Evolutionary conservation across 1,140 invertebrate genomes (phyloP).

Genomic region (Atopsyche davidsoni): DNA sequence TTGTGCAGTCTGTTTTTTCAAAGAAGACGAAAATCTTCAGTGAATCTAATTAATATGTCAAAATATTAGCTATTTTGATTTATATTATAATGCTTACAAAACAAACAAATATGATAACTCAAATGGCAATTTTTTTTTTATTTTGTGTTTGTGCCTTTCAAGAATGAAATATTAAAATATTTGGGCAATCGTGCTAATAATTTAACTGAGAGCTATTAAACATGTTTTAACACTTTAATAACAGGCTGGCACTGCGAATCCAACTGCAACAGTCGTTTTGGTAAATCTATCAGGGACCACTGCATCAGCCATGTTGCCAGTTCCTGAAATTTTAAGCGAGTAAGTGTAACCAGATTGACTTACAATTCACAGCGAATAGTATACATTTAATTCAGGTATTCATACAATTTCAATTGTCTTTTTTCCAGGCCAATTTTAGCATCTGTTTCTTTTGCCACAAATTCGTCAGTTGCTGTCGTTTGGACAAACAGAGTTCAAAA

Average conservation of each 20-base stretch:
- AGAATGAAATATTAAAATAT: constrained; percentile 9
- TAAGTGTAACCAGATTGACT: constrained; percentile 13
- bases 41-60: no score
- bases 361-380: background rate
- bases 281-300: constrained; percentile 20
- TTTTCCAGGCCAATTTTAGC: constrained; percentile 44
- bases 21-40: no score
- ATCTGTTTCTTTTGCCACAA: constrained; percentile 38
- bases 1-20: background rate
- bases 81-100: no score
- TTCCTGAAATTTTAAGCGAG: constrained; percentile 20
- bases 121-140: no score
- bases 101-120: no score
- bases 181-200: no score
- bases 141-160: background rate
- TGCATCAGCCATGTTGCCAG: constrained; percentile 1
- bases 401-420: no score
- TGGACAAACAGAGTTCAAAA: constrained; percentile 91
- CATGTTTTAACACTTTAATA: no score
- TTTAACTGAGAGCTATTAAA: no score
- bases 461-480: constrained; percentile 43
- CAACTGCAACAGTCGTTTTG: constrained; percentile 25
- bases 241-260: constrained; percentile 32
- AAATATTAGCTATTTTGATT: no score
- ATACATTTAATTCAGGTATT: no score